A percentile compares a stretch with the other conserved stretches of the same genome.
phyloP scores from a whole-genome alignment of 2,113 vertebrate species.

The Microcebus jonahi region DNA sequence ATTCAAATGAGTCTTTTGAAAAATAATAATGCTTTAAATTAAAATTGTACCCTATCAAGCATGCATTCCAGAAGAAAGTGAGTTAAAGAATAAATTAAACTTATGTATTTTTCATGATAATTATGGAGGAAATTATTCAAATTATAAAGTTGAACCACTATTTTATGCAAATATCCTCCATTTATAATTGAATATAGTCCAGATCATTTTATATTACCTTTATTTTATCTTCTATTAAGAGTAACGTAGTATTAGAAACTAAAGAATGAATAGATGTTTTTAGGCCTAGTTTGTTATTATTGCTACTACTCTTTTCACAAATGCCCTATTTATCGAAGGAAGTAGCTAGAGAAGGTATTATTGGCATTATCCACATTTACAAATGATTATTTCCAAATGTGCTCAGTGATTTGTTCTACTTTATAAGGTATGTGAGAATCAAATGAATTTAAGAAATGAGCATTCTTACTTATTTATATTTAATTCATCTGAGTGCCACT shows the following conservation, averaged over 20 bases:
- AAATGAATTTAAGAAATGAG: not conserved
- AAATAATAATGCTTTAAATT: constrained; percentile 48
- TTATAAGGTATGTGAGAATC: not conserved
- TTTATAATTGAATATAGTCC: constrained; percentile 41
- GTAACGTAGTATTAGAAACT: not conserved
- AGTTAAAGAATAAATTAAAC: constrained; percentile 53
- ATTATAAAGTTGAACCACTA: constrained; percentile 10
- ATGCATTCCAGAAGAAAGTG: constrained; percentile 41
- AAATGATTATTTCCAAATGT: constrained; percentile 5
- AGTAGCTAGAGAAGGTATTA: not conserved
- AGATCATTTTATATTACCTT: constrained; percentile 7
- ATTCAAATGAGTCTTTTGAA: constrained; percentile 49
- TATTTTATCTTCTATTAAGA: constrained; percentile 46
- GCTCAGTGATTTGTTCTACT: not conserved
- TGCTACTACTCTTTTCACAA: not conserved
- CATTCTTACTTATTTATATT: not conserved
- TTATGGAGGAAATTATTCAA: constrained; percentile 43
- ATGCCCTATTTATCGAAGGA: not conserved
- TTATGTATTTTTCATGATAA: constrained; percentile 32
- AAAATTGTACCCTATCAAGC: constrained; percentile 43
- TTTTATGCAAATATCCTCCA: constrained; percentile 43
- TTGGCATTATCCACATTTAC: not conserved
- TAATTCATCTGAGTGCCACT: not conserved
- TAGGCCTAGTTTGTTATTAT: not conserved
- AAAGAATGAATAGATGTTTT: not conserved